Percentiles rank a stretch among this genome's conserved stretches.
phyloP scores from a whole-genome alignment of 2,113 vertebrate genomes.

The Pithys albifrons region DNA sequence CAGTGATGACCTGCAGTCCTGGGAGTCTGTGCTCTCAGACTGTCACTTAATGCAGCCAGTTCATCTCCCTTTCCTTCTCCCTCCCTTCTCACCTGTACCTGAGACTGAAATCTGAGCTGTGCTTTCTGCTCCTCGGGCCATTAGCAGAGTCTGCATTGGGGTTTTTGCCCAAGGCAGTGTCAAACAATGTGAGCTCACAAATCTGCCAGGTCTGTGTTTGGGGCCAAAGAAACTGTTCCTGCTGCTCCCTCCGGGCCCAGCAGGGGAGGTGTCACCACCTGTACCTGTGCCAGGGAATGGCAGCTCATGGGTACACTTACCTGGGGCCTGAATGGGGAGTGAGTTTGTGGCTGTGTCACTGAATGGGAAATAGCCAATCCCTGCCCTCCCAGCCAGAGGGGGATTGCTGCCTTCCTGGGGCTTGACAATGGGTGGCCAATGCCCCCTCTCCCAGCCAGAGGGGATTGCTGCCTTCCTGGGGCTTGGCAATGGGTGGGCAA shows the following conservation, averaged over 20 bases:
- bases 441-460: not conserved
- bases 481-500: not conserved
- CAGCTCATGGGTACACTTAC: not conserved
- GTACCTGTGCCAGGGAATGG: not conserved
- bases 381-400: not conserved
- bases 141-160: not conserved
- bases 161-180: not conserved
- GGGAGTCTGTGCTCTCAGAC: not conserved
- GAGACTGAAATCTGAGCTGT: not conserved
- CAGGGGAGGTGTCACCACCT: not conserved
- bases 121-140: not conserved
- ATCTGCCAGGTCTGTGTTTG: fast-evolving
- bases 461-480: not conserved
- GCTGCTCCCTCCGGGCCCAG: no score
- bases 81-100: fast-evolving
- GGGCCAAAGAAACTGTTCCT: not conserved
- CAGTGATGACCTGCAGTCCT: not conserved
- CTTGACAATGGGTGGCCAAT: not conserved
- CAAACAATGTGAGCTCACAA: not conserved
- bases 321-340: not conserved
- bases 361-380: not conserved
- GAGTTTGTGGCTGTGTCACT: not conserved
- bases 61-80: not conserved
- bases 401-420: not conserved
- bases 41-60: not conserved